Evolutionary conservation across 2,113 vertebrate genomes (phyloP).

Genomic region (Actenoides lindsayi): DNA sequence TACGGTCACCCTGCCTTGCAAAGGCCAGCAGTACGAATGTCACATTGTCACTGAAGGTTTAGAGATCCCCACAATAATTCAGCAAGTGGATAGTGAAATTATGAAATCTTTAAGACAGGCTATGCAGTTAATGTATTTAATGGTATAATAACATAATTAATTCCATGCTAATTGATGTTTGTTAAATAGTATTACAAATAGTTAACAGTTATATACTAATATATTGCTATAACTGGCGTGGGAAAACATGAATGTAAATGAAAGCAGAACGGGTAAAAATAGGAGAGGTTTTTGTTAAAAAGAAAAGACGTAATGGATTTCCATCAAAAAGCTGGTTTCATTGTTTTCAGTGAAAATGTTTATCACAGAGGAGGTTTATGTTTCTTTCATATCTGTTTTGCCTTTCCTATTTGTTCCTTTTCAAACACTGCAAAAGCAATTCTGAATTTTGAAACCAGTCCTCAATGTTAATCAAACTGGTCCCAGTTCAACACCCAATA

Average conservation of each 20-base stretch:
- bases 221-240: background rate
- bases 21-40: background rate
- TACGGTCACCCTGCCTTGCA: background rate
- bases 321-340: background rate
- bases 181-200: background rate
- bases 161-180: background rate
- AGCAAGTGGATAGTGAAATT: background rate
- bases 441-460: background rate
- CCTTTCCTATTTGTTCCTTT: background rate
- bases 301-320: background rate
- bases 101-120: background rate
- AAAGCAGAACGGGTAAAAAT: background rate
- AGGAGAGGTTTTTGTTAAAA: background rate
- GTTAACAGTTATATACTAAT: background rate
- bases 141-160: background rate
- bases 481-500: background rate
- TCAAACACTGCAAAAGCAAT: background rate
- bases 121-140: background rate
- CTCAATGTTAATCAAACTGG: background rate
- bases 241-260: background rate
- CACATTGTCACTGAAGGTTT: background rate
- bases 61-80: background rate
- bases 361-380: background rate
- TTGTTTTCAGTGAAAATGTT: background rate
- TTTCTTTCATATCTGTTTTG: background rate